Evolutionary conservation across 1,140 invertebrate species (phyloP).

Genomic region (Philotrypesis tridentata): DNA sequence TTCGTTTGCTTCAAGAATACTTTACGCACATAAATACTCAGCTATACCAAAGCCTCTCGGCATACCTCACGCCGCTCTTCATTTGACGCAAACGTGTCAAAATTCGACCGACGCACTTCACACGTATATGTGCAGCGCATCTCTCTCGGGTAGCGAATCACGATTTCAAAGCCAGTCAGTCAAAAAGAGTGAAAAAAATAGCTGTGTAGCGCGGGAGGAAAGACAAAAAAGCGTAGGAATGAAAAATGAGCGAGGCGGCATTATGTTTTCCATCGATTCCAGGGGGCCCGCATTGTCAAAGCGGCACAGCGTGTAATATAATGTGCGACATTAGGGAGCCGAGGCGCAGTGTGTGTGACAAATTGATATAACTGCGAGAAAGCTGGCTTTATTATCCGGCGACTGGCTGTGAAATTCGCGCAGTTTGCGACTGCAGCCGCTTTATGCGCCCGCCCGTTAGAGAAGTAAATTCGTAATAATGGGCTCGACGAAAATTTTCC

Average conservation of each 20-base stretch:
- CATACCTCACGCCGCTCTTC: constrained; percentile 24
- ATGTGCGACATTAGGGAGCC: neutral
- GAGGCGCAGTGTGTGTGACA: neutral
- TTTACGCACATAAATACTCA: neutral
- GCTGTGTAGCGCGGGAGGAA: neutral
- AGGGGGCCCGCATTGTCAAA: neutral
- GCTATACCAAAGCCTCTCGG: neutral
- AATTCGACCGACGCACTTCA: neutral
- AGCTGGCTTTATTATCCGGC: constrained; percentile 11
- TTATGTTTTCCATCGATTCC: constrained; percentile 26
- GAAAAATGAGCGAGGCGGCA: constrained; percentile 26
- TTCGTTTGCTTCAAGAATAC: too few relatives aligned
- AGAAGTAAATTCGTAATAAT: neutral
- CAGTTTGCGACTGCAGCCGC: neutral
- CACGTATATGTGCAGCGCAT: too few relatives aligned
- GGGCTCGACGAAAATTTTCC: neutral
- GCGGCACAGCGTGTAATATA: neutral
- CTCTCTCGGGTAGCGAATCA: too few relatives aligned
- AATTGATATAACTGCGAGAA: constrained; percentile 22
- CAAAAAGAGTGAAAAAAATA: neutral
- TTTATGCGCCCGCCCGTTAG: too few relatives aligned
- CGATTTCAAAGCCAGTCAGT: neutral
- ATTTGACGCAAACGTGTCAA: neutral
- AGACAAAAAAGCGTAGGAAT: neutral
- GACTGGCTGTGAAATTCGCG: neutral